Evolutionary conservation across 2,888 invertebrate genomes (phyloP), one percentile per base, ranked within the genome.

Genomic region (Volucella bombylans): DNA sequence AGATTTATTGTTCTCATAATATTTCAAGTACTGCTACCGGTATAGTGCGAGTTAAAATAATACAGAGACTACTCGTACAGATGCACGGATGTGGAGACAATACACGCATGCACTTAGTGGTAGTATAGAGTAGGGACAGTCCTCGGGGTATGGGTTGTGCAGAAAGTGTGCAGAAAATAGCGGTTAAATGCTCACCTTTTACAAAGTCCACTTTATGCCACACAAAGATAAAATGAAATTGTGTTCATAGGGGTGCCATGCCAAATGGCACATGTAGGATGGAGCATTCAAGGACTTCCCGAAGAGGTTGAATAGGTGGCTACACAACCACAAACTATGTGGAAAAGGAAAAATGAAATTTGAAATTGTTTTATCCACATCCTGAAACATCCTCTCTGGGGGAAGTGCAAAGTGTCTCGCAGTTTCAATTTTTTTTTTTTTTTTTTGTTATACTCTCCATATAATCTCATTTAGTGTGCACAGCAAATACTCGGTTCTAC

Each of bases 391-490:
- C 74, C 83, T 74, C 52, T 74, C 38, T 49, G 57, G 57, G 41
- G 4, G 41, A 52, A 64, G 23, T 31, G 49, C 39, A 69, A 59
- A 65, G 43, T 23, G 50, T 64, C 62, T 67, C 52, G n/a, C 47
- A 41, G 50, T 76, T 76, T 76, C 71, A 52, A 54, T 65, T 65
- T 59, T 31, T 76, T n/a, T 76, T n/a, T 14, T 2, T 15, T 38
- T 61, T 76, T 76, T 71, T 82, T 83, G 74, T 69, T 65, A 59
- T 47, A 47, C 76, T 80, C 55, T 83, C 18, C 65, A 41, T 69
- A 79, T 79, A 83, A 80, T 83, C 83, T 80, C 74, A 76, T 83
- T 80, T 80, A 55, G 83, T 76, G 80, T 80, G 65, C 74, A 79
- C 68, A 65, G 69, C 61, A 71, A 83, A 72, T 73, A 41, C 43